Evolutionary conservation across 2,888 invertebrate genomes (phyloP), one percentile per base, ranked within the genome.

Genomic region (Pyrgus malvae): DNA sequence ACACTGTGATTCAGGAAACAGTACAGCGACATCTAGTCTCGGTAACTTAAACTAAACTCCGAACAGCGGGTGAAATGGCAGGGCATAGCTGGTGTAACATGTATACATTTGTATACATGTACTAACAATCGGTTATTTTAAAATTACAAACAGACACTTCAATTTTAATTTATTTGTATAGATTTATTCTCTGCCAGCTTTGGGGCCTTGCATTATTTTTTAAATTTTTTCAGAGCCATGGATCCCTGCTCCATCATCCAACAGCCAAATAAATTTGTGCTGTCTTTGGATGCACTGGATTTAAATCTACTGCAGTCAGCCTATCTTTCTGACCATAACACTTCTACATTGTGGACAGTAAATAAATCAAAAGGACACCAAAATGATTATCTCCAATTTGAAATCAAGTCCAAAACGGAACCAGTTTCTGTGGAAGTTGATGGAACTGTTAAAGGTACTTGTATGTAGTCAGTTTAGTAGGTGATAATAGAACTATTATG

Each of bases 341-440:
- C 16, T 1, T 17, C n/a, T n/a, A n/a, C 21, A 5, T 16, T 50
- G n/a, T 50, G 50, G 50, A 35, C 23, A 8, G 16, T 29, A n/a
- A 37, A 23, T 25, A 25, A 50, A 6, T 17, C 14, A 4, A 35
- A 41, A 2, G 4, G 21, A 14, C 21, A 35, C 46, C 19, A 29
- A 17, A 31, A 56, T 19, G 55, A 63, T 5, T 64, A 61, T 41
- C 62, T 54, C 40, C 57, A 63, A 25, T 64, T 64, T 46, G 45
- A 59, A 49, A 57, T 64, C n/a, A 59, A 46, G 31, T 25, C 48
- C 48, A 35, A 53, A 12, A 11, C 7, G 0, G 31, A 49, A 3
- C 29, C 9, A 4, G 6, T 9, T 9, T 9, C 9, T 3, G 1
- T 2, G 9, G 14, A 16, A 16, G 9, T 29, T 29, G 29, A 35